Evolutionary conservation across 2,113 vertebrate species (phyloP), one percentile per base, ranked within the genome.

Genomic region (Cryptomyrus ogoouensis): DNA sequence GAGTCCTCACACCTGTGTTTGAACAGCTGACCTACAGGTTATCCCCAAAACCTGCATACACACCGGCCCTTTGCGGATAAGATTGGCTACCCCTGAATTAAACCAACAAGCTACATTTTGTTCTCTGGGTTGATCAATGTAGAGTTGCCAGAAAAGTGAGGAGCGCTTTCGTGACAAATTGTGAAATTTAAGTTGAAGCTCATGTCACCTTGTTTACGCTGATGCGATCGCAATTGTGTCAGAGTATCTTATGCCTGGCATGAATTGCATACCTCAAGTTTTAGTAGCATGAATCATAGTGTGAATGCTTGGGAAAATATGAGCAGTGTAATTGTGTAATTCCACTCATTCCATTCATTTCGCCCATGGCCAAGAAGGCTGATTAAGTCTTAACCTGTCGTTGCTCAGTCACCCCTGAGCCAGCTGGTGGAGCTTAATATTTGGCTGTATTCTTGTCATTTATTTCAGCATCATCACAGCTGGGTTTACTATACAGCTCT

Each of bases 161-260:
- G 39, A 17, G 44, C 17, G 52, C 31, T 27, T 89, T 49, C 17
- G 49, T 10, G 49, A 47, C 47, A 24, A 35, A 80, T 39, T 24
- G 17, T 24, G 47, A 49, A 56, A 83, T 83, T 56, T 83, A 50
- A 24, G 46, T 46, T 3, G 8, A 58, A 21, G 44, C 88, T 46
- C 15, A n/a, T 53, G 24, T 84, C 35, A 83, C 39, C 19, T 83
- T 58, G 80, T 85, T 89, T 89, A 84, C 89, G 62, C 27, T 31
- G 80, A 85, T 62, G 39, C 27, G 24, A 52, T 44, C 52, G 17
- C 24, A 21, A n/a, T 39, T 47, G 53, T 89, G 49, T 62, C 52
- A 47, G 35, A 10, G 89, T n/a, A 62, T 58, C 39, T 47, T 47
- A 42, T 35, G 31, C 56, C 13, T 5, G 21, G 15, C 77, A 58